Evolutionary conservation across 2,113 vertebrate species (phyloP).

Genomic region (Abramis brama): DNA sequence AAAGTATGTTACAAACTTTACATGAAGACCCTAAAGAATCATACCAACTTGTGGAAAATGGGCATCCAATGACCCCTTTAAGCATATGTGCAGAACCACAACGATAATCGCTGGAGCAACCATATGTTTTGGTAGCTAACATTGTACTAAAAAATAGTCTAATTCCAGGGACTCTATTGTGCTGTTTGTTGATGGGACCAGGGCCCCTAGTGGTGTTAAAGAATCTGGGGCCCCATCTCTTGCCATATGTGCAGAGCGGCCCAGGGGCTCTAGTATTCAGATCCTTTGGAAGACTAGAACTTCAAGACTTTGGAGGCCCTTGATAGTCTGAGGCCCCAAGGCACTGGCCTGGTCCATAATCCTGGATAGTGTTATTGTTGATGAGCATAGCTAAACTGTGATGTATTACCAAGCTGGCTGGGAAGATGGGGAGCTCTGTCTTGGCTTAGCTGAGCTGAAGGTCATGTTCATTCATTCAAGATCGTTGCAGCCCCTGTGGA

Average conservation of each 20-base stretch:
- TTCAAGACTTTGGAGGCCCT: not conserved
- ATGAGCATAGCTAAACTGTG: constrained; percentile 2
- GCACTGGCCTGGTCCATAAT: not conserved
- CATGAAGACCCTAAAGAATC: too few species aligned
- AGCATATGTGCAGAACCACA: too few species aligned
- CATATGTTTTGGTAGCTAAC: not conserved
- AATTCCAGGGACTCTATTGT: not conserved
- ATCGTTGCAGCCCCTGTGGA: not conserved
- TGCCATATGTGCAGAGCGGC: not conserved
- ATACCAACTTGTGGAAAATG: too few species aligned
- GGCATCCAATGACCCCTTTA: too few species aligned
- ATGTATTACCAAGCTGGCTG: not conserved
- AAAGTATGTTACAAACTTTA: too few species aligned
- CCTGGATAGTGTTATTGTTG: not conserved
- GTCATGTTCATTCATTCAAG: not conserved
- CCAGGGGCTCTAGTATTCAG: not conserved
- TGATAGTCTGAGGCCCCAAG: not conserved
- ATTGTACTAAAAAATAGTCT: not conserved
- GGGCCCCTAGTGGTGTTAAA: not conserved
- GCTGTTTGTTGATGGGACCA: not conserved
- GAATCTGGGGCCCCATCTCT: not conserved
- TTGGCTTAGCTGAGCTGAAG: not conserved
- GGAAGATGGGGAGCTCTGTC: not conserved
- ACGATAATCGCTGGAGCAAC: too few species aligned
- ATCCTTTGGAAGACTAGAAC: not conserved